Evolutionary conservation across 2,888 invertebrate genomes (phyloP).

Genomic region (Spodoptera picta): DNA sequence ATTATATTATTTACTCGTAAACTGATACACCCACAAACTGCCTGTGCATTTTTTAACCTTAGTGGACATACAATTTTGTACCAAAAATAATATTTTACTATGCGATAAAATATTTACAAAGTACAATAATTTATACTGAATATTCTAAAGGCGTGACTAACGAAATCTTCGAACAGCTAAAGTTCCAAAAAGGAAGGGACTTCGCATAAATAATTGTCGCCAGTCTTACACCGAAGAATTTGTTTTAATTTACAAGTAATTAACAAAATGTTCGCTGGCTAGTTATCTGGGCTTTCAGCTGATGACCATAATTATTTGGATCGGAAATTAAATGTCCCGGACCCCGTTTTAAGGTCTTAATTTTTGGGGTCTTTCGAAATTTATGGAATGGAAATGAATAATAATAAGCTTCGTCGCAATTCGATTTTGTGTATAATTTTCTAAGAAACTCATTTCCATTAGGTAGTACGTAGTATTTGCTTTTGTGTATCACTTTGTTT

Average conservation of each 20-base stretch:
- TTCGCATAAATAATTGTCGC: conserved; percentile 50
- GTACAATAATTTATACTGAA: not conserved
- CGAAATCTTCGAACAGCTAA: conserved; percentile 1
- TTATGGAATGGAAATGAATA: conserved; percentile 42
- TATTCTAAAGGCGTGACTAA: conserved; percentile 3
- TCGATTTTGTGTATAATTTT: conserved; percentile 3
- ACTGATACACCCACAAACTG: not conserved
- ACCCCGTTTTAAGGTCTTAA: conserved; percentile 25
- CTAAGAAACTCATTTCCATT: not conserved
- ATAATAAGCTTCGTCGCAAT: conserved; percentile 1
- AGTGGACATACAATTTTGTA: too few species aligned
- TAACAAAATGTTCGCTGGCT: conserved; percentile 47
- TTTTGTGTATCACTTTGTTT: too few species aligned
- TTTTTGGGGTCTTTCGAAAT: conserved; percentile 29
- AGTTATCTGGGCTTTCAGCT: conserved; percentile 48
- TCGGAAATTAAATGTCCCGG: conserved; percentile 54
- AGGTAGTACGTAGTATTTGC: too few species aligned
- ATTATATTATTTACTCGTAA: too few species aligned
- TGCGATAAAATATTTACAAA: not conserved
- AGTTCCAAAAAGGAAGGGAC: conserved; percentile 18
- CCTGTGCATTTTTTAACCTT: too few species aligned
- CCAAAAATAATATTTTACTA: too few species aligned
- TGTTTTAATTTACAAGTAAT: conserved; percentile 60
- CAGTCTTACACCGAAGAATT: conserved; percentile 40
- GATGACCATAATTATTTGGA: conserved; percentile 55